Evolutionary conservation across 2,888 invertebrate species (phyloP).

Genomic region (Chalcosyrphus nemorum): DNA sequence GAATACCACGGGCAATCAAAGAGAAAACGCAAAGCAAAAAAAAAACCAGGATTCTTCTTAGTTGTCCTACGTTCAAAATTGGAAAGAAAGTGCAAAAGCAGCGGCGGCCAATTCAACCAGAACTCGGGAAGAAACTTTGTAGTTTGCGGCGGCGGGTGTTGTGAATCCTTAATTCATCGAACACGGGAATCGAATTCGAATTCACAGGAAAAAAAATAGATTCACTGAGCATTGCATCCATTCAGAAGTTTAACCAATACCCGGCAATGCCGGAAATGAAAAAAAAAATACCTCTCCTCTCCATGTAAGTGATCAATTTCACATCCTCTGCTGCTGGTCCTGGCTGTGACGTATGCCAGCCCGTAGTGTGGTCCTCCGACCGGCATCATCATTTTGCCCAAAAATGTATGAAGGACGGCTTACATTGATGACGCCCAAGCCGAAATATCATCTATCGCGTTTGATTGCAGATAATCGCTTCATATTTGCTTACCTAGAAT

Average conservation of each 20-base stretch:
- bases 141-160: constrained; percentile 48
- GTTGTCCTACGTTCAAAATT: constrained; percentile 25
- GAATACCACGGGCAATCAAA: constrained; percentile 54
- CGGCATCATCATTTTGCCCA: constrained; percentile 22
- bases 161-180: constrained; percentile 31
- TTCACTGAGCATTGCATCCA: constrained; percentile 35
- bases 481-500: constrained; percentile 67
- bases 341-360: neutral
- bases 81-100: constrained; percentile 27
- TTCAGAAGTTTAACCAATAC: constrained; percentile 54
- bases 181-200: neutral
- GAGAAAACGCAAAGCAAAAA: constrained; percentile 30
- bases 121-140: constrained; percentile 55
- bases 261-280: constrained; percentile 50
- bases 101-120: constrained; percentile 26
- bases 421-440: constrained; percentile 28
- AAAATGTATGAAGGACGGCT: constrained; percentile 30
- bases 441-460: constrained; percentile 59
- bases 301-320: constrained; percentile 50
- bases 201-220: neutral
- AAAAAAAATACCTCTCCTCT: constrained; percentile 19
- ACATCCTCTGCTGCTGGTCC: constrained; percentile 12
- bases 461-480: constrained; percentile 70
- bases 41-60: constrained; percentile 1
- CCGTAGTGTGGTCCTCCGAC: neutral